Evolutionary conservation across 2,113 vertebrate species (phyloP).

Genomic region (Silurus glanis): DNA sequence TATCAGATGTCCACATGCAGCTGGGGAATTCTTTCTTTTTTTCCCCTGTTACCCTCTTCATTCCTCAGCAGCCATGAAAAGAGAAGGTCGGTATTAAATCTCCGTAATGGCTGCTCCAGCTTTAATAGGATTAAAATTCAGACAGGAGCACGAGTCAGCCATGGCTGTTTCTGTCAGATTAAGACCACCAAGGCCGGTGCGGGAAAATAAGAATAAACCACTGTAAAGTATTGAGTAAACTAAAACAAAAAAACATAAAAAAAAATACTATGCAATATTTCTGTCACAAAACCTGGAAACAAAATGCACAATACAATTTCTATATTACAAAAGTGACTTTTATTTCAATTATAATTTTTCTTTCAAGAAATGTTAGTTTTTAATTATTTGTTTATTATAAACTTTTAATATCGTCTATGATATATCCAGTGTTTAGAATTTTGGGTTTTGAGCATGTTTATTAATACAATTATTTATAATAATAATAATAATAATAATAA

Average conservation of each 20-base stretch:
- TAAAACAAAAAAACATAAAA: no score
- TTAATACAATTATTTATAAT: background rate
- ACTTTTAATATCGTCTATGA: background rate
- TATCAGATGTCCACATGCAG: constrained; percentile 6
- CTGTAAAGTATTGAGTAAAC: no score
- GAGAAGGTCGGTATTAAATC: constrained; percentile 38
- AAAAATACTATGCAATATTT: background rate
- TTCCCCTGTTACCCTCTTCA: constrained; percentile 1
- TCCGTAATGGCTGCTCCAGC: constrained; percentile 43
- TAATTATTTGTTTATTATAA: background rate
- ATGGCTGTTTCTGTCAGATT: constrained; percentile 28
- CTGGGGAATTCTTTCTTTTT: background rate
- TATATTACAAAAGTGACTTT: background rate
- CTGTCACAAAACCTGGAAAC: background rate
- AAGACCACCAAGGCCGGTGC: constrained; percentile 12
- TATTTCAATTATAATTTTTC: no score
- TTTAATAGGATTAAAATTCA: constrained; percentile 52
- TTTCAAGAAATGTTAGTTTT: background rate
- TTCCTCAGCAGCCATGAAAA: constrained; percentile 32
- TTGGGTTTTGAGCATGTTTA: background rate
- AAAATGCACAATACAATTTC: background rate
- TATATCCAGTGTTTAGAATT: background rate
- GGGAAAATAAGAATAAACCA: background rate
- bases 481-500: background rate
- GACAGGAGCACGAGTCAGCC: constrained; percentile 22